phyloP scores from a whole-genome alignment of 1,140 invertebrate genomes.

The Eumaeus atala region DNA sequence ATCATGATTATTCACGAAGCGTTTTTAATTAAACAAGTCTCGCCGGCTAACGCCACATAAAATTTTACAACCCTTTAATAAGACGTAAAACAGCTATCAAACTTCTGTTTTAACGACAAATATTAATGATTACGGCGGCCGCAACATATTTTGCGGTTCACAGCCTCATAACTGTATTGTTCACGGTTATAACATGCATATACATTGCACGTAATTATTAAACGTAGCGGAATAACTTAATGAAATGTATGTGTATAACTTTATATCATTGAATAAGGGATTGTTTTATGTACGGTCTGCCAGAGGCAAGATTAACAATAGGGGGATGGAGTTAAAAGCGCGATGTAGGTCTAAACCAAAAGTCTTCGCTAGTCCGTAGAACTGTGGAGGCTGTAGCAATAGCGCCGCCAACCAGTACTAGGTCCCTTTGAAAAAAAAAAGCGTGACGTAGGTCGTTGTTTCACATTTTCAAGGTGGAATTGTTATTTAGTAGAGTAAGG shows the following conservation, averaged over 20 bases:
- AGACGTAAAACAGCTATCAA: constrained; percentile 63
- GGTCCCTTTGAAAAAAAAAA: no score
- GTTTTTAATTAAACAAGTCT: constrained; percentile 69
- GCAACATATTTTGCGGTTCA: constrained; percentile 44
- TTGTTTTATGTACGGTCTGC: no score
- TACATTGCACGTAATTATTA: constrained; percentile 12
- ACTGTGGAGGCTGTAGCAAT: no score
- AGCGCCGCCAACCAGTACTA: no score
- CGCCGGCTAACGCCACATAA: constrained; percentile 49
- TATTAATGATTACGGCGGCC: constrained; percentile 64
- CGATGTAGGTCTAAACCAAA: no score
- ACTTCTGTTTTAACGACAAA: constrained; percentile 52
- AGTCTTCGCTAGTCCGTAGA: no score
- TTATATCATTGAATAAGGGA: no score
- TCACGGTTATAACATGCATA: constrained; percentile 10
- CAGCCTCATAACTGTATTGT: constrained; percentile 14
- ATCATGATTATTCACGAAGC: constrained; percentile 67
- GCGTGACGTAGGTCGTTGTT: no score
- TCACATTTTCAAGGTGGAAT: no score
- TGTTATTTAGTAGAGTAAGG: no score
- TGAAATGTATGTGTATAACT: background rate
- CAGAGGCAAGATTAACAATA: no score
- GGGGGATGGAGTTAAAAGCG: no score
- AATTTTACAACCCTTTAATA: constrained; percentile 73
- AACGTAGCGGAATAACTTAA: constrained; percentile 13